These are phyloP conservation scores for Pseudomyrmex dendroicus DNA, from an alignment of 1,140 invertebrate genomes.

Conservation along the genomic window DNA sequence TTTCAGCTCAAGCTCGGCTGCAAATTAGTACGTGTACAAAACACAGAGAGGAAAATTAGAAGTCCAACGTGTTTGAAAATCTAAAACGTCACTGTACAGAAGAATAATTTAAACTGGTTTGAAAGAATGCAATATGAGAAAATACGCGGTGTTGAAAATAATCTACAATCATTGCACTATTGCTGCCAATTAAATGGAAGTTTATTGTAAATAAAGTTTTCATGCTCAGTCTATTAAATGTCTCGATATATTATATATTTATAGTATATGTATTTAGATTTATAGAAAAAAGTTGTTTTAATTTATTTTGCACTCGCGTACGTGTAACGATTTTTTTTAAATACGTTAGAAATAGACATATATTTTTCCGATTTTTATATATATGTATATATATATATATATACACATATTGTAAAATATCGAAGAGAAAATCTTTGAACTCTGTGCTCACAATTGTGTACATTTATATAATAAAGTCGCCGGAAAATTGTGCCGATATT, in stretches of 20 bases:
- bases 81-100: neutral
- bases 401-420: slow-evolving; percentile 7
- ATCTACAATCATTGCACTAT: neutral
- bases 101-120: neutral
- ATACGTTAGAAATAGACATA: neutral
- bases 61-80: neutral
- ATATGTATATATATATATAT: too few relatives aligned
- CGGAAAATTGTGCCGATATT: slow-evolving; percentile 57
- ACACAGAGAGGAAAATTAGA: slow-evolving; percentile 29
- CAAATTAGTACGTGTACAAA: slow-evolving; percentile 15
- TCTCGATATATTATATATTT: too few relatives aligned
- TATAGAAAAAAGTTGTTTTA: neutral
- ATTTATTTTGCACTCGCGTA: slow-evolving; percentile 23
- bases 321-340: neutral
- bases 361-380: neutral
- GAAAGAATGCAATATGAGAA: too few relatives aligned
- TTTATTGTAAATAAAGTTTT: too few relatives aligned
- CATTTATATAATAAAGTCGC: slow-evolving; percentile 66
- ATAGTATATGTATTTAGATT: neutral
- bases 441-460: slow-evolving; percentile 57
- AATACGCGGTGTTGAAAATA: neutral
- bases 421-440: slow-evolving; percentile 39
- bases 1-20: neutral
- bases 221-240: too few relatives aligned
- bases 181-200: neutral